These are phyloP conservation scores for Thunnus albacares DNA, from an alignment of 2,797 vertebrate species.

Conservation along the genomic window DNA sequence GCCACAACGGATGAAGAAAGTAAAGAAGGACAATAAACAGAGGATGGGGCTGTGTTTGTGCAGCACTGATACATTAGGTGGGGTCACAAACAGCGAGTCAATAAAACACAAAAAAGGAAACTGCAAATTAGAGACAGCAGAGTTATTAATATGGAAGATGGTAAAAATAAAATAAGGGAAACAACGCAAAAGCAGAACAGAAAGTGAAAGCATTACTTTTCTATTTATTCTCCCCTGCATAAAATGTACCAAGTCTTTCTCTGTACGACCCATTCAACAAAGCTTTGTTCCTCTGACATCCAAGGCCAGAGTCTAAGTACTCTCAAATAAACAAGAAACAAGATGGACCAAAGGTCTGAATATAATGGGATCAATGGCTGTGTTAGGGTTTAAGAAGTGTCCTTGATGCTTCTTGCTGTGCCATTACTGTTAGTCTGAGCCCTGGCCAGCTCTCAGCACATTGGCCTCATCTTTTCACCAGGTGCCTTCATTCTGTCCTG, in stretches of 20 bases:
- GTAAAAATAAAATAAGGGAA: constrained; percentile 13
- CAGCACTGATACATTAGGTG: constrained; percentile 5
- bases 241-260: constrained; percentile 27
- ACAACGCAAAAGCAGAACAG: constrained; percentile 5
- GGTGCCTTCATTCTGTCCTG: constrained; percentile 38
- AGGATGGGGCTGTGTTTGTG: constrained; percentile 4
- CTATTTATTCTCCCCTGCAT: constrained; percentile 8
- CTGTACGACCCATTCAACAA: constrained; percentile 46
- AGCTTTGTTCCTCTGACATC: constrained; percentile 67
- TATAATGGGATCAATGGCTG: constrained; percentile 71
- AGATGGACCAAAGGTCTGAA: constrained; percentile 60
- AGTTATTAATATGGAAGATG: not conserved
- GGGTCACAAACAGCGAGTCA: constrained; percentile 15
- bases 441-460: constrained; percentile 33
- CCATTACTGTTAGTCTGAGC: constrained; percentile 58
- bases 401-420: constrained; percentile 62
- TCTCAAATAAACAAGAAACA: constrained; percentile 60
- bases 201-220: constrained; percentile 17
- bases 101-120: constrained; percentile 8
- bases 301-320: constrained; percentile 61
- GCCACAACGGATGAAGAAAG: constrained; percentile 28
- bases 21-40: constrained; percentile 35
- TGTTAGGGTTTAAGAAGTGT: constrained; percentile 64
- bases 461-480: constrained; percentile 45
- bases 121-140: constrained; percentile 5